Base-by-base conservation (phyloP, 2,888 invertebrate genomes). In the Glyphotaelius pellucidus region DNA sequence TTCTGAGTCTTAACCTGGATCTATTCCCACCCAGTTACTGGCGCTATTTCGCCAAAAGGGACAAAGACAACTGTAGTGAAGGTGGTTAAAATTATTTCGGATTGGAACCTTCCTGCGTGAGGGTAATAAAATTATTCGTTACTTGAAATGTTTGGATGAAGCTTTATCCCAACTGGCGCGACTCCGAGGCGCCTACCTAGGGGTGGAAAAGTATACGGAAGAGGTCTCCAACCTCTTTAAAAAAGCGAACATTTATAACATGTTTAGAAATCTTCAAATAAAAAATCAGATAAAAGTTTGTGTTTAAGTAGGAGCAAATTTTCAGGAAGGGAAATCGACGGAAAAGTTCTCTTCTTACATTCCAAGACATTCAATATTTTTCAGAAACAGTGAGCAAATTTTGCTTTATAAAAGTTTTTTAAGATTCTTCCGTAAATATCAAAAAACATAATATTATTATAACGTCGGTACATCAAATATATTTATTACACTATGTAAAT, bases 141-240 rank as follows among this genome's bases (percentile, higher is more conserved):
- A 25, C 88, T 35, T 35, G 88, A 89, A 67, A 11, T 47, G 11
- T 42, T 47, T 30, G 79, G 88, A 89, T 89, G 19, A 25, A 80
- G 88, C 79, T 79, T 25, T 35, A 79, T 89, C 88, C 79, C 79
- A 92, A 90, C 92, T 93, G 93, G 93, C 93, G 93, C 93, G 93
- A 93, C 93, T 92, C 90, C 79, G 85, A 84, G 93, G 93, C 93
- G 93, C 93, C 93, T 91, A 52, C 81, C 90, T 79, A 83, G 67
- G 89, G 81, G 91, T 47, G 35, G 91, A 80, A 90, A 90, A 87
- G 47, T 85, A 81, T 32, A 47, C 31, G 47, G 9, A 25, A 67
- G 67, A 67, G 67, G n/a, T 67, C 9, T 1, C 67, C 67, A 67
- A 67, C 25, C 25, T 25, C 9, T n/a, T 67, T 67, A 67, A 67